phyloP scores from a whole-genome alignment of 2,888 invertebrate genomes.

The Cataglyphis livida region DNA sequence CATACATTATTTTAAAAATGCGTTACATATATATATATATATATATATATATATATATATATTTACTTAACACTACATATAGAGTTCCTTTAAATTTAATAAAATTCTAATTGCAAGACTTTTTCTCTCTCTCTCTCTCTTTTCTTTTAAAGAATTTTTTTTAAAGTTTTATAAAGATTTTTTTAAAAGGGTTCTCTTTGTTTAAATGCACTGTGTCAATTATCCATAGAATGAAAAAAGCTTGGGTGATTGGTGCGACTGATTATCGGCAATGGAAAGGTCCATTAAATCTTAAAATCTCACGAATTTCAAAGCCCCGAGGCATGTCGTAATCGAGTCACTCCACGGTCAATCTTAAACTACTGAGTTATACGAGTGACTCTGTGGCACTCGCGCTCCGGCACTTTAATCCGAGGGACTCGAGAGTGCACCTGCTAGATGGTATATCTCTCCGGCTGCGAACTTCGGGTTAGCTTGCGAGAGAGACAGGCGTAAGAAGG shows the following conservation, averaged over 20 bases:
- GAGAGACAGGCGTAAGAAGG: slow-evolving; percentile 8
- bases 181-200: neutral
- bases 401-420: slow-evolving; percentile 66
- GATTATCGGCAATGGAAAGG: slow-evolving; percentile 31
- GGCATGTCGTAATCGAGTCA: slow-evolving; percentile 63
- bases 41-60: neutral
- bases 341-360: slow-evolving; percentile 67
- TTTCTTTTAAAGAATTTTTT: neutral
- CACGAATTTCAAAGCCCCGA: slow-evolving; percentile 39
- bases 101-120: neutral
- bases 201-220: slow-evolving; percentile 1
- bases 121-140: neutral
- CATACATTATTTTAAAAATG: neutral
- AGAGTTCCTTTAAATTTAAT: neutral
- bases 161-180: slow-evolving; percentile 22
- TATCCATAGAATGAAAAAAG: slow-evolving; percentile 29
- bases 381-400: slow-evolving; percentile 43
- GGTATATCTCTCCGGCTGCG: slow-evolving; percentile 52
- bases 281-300: slow-evolving; percentile 54
- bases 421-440: slow-evolving; percentile 62
- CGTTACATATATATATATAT: neutral
- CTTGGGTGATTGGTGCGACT: slow-evolving; percentile 7
- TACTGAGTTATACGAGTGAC: slow-evolving; percentile 60
- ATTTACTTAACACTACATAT: neutral
- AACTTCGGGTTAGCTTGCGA: slow-evolving; percentile 54